A percentile compares a stretch with the other conserved stretches of the same genome.
phyloP scores from a whole-genome alignment of 2,113 vertebrate genomes.

The Elanoides forficatus region DNA sequence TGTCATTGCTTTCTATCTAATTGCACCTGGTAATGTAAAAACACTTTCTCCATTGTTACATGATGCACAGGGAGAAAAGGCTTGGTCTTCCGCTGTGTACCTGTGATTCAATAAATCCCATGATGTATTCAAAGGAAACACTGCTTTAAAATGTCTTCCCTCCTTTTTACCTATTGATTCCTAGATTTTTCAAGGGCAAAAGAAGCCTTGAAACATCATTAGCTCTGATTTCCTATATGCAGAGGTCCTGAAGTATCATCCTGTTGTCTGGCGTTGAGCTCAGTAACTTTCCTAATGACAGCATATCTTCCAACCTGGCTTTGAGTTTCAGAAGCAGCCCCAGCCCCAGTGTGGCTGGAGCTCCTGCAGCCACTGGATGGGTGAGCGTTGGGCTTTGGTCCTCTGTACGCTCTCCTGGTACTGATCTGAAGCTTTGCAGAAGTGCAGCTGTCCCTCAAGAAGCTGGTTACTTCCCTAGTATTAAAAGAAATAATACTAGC shows the following conservation, averaged over 20 bases:
- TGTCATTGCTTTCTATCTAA: background rate
- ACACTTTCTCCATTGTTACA: background rate
- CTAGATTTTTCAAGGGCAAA: background rate
- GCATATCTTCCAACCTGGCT: rapidly evolving
- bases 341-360: background rate
- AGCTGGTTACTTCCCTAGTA: background rate
- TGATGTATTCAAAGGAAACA: background rate
- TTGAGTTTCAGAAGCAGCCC: background rate
- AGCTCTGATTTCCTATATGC: background rate
- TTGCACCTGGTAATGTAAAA: background rate
- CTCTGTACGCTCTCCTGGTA: background rate
- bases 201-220: background rate
- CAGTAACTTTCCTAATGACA: background rate
- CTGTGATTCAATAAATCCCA: background rate
- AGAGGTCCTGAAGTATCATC: background rate
- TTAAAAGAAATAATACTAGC: background rate
- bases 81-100: background rate
- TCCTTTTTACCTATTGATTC: background rate
- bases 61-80: background rate
- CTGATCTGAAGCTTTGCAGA: background rate
- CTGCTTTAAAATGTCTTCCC: background rate
- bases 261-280: background rate
- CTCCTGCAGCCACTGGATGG: rapidly evolving
- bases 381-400: rapidly evolving
- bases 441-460: background rate